These are phyloP conservation scores for Mnemiopsis leidyi DNA, from an alignment of 37 sponge, comb jelly and placozoan genomes.

Conservation along the genomic window DNA sequence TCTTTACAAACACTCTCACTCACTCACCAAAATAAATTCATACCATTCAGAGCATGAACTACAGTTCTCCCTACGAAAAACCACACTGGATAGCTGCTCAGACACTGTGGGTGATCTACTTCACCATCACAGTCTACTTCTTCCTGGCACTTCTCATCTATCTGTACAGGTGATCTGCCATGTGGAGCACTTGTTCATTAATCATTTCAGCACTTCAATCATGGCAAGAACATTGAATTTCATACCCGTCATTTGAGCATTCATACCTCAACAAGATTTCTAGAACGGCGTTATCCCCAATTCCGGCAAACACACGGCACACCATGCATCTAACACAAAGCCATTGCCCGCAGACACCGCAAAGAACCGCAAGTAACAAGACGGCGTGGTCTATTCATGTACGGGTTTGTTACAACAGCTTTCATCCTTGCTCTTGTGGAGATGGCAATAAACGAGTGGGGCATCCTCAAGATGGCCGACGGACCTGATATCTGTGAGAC, in stretches of 20 bases:
- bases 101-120: conserved; percentile 20
- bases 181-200: too few species aligned
- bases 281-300: too few species aligned
- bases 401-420: neutral
- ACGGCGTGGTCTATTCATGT: conserved; percentile 39
- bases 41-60: too few species aligned
- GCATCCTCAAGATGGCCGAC: conserved; percentile 30
- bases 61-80: neutral
- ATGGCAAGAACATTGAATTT: too few species aligned
- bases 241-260: too few species aligned
- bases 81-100: conserved; percentile 42
- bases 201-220: too few species aligned
- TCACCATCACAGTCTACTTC: conserved; percentile 20
- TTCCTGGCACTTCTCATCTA: conserved; percentile 8
- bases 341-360: conserved; percentile 52
- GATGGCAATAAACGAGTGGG: conserved; percentile 63
- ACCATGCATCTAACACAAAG: too few species aligned
- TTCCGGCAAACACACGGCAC: too few species aligned
- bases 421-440: conserved; percentile 7
- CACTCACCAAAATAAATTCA: too few species aligned
- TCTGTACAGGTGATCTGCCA: neutral
- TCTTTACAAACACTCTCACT: too few species aligned
- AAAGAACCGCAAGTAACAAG: conserved; percentile 42
- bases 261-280: too few species aligned
- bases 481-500: neutral